phyloP scores from a whole-genome alignment of 2,797 vertebrate genomes.

The Leuciscus waleckii region DNA sequence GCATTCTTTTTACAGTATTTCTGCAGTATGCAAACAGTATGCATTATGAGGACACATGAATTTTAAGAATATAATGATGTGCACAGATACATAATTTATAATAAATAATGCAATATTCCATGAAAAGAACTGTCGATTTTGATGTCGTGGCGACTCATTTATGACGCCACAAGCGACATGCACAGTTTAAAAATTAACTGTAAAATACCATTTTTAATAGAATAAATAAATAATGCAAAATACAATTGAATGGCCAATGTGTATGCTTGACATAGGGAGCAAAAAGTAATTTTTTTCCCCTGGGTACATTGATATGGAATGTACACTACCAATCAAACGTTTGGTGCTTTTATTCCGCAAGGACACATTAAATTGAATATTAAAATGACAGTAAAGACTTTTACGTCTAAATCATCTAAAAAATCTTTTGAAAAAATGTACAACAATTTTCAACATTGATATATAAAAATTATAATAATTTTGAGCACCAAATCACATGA shows the following conservation, averaged over 20 bases:
- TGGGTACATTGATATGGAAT: background rate
- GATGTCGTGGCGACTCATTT: too few relatives aligned
- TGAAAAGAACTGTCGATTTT: too few relatives aligned
- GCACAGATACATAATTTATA: too few relatives aligned
- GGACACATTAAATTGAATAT: too few relatives aligned
- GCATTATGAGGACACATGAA: too few relatives aligned
- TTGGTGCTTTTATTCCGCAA: background rate
- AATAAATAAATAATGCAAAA: background rate
- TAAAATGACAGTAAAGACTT: too few relatives aligned
- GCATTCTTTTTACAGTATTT: background rate
- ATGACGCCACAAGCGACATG: background rate
- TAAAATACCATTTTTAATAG: background rate
- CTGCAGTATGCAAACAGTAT: background rate
- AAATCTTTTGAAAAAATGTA: too few relatives aligned
- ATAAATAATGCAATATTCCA: too few relatives aligned
- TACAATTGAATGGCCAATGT: background rate
- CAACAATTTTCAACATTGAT: background rate
- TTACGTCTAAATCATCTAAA: too few relatives aligned
- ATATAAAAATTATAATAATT: background rate
- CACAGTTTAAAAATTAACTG: background rate
- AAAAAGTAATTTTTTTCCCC: accelerated
- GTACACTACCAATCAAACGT: background rate
- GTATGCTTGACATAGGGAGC: background rate
- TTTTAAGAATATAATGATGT: too few relatives aligned
- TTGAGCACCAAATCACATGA: background rate